Evolutionary conservation across 2,797 vertebrate species (phyloP), one percentile per base, ranked within the genome.

Genomic region (Parotocinclus haroldoi): DNA sequence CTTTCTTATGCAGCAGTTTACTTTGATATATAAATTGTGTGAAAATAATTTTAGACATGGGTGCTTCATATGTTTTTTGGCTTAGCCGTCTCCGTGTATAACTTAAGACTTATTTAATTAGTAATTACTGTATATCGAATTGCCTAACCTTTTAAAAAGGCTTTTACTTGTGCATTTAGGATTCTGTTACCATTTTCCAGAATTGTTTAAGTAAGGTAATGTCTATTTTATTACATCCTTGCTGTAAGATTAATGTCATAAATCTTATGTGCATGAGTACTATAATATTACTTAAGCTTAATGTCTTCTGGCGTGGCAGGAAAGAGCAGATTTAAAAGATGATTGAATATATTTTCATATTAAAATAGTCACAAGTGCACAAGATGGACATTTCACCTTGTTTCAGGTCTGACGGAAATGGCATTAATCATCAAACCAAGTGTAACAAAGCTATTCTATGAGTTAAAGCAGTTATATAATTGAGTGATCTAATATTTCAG

Each of bases 31-130:
- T n/a, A n/a, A n/a, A n/a, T n/a, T n/a, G 50, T 63, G 51, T 71
- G 64, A 59, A 16, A 14, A 49, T 75, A 63, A 63, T 62, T 57
- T 57, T n/a, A 52, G 53, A 55, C n/a, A 19, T 45, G 9, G 14
- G 52, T 46, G 8, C 6, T 27, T 64, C 55, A 55, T 13, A 36
- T 10, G 39, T 69, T 62, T 68, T 72, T 19, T 39, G 18, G 45
- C 44, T 53, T 53, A 27, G 46, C 52, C 69, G 39, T 74, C 50
- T 67, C 55, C 67, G 58, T 70, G 38, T 68, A 67, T 75, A 50
- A 60, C 49, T 57, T 62, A 60, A 59, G 66, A 59, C 17, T 55
- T 54, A 52, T 40, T 58, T 74, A 46, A 61, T 66, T 66, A 46
- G 27, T 62, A 67, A 39, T 18, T 38, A 6, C 42, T 18, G 37